Evolutionary conservation across 2,888 invertebrate genomes (phyloP).

Genomic region (Hermaeophaga mercurialis): DNA sequence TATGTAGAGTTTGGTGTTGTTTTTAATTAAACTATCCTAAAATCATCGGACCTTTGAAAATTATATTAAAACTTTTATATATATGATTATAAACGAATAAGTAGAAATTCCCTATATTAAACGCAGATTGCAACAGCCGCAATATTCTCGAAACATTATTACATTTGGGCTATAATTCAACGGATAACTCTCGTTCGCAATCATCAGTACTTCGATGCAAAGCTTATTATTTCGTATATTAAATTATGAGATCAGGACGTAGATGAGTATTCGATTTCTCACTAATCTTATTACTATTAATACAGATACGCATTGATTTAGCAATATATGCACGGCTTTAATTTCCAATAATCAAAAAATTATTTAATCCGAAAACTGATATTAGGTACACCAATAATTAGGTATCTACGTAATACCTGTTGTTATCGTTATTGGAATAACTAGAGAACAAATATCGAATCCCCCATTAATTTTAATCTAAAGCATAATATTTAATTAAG

Average conservation of each 20-base stretch:
- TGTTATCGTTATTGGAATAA: too few species aligned
- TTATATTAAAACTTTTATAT: too few species aligned
- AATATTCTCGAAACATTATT: constrained; percentile 22
- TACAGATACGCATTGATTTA: not conserved
- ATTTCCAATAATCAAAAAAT: not conserved
- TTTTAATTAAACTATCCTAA: too few species aligned
- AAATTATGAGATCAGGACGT: constrained; percentile 29
- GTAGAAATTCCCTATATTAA: constrained; percentile 3
- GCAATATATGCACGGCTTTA: not conserved
- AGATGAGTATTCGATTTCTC: constrained; percentile 29
- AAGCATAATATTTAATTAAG: too few species aligned
- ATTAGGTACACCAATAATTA: too few species aligned
- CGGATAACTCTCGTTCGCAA: constrained; percentile 24
- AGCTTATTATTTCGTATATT: constrained; percentile 34
- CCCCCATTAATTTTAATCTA: too few species aligned
- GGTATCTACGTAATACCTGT: too few species aligned
- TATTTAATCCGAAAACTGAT: not conserved
- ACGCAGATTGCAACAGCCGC: not conserved
- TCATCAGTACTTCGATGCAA: constrained; percentile 27
- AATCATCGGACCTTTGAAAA: too few species aligned
- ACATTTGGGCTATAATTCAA: constrained; percentile 22
- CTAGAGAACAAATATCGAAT: too few species aligned
- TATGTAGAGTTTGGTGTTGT: too few species aligned
- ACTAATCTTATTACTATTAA: constrained; percentile 27
- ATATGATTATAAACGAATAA: too few species aligned